phyloP scores from a whole-genome alignment of 2,888 invertebrate genomes.

The Platycheirus albimanus region DNA sequence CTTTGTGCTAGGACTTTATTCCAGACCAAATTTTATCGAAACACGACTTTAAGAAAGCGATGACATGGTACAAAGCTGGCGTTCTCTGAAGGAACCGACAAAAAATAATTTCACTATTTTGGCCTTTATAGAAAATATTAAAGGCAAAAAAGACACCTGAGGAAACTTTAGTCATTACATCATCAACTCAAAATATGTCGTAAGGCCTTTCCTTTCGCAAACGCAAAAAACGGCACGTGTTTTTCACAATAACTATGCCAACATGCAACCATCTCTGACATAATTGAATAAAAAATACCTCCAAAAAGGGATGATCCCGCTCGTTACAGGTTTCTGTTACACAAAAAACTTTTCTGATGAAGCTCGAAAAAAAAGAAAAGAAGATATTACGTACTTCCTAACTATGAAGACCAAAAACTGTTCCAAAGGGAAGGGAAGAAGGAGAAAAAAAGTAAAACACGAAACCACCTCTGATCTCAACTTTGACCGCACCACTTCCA shows the following conservation, averaged over 20 bases:
- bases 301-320: background rate
- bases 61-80: no score
- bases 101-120: no score
- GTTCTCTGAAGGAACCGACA: no score
- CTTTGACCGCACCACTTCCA: conserved; percentile 37
- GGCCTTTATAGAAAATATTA: no score
- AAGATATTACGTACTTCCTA: background rate
- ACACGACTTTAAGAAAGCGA: no score
- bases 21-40: no score
- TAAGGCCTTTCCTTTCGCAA: no score
- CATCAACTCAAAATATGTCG: no score
- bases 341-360: background rate
- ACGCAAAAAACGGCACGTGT: background rate
- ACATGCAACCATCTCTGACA: background rate
- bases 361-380: background rate
- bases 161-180: no score
- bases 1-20: no score
- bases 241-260: background rate
- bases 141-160: no score
- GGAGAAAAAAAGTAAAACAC: background rate
- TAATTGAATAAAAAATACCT: conserved; percentile 16
- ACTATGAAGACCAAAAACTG: conserved; percentile 37
- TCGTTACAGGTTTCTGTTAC: background rate
- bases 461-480: conserved; percentile 12
- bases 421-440: background rate